Percentiles rank a stretch among this genome's conserved stretches.
Conservation (phyloP, 2,888 invertebrate species). For the Stenodera caucasica region DNA sequence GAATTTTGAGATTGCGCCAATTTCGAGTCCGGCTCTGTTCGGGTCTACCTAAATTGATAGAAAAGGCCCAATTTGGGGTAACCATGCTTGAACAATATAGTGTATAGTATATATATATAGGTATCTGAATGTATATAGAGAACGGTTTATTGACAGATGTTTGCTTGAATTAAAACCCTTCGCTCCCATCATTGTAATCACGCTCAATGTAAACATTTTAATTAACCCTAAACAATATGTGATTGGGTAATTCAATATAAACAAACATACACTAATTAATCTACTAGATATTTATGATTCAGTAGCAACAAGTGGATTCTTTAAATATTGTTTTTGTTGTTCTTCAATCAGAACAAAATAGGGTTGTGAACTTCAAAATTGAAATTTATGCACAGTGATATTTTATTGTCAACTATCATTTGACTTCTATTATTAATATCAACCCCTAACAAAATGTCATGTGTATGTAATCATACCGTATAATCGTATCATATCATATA, state of each 20-base stretch:
- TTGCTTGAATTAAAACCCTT: neutral
- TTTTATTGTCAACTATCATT: conserved; percentile 18
- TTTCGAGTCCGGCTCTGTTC: too few species aligned
- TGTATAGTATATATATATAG: too few species aligned
- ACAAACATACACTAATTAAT: neutral
- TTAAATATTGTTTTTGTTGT: neutral
- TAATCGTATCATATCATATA: conserved; percentile 14
- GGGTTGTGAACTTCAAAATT: neutral
- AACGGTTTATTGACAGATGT: neutral
- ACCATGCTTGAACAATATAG: too few species aligned
- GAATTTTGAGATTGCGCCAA: too few species aligned
- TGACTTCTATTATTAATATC: conserved; percentile 24
- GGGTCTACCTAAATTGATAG: too few species aligned
- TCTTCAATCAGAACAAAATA: neutral
- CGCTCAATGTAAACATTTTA: conserved; percentile 6
- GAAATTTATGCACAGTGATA: conserved; percentile 27
- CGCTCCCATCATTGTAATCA: conserved; percentile 1
- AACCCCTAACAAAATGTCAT: conserved; percentile 27
- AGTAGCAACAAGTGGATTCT: conserved; percentile 4
- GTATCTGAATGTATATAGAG: neutral
- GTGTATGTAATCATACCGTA: conserved; percentile 18
- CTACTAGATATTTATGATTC: too few species aligned
- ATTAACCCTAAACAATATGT: conserved; percentile 8
- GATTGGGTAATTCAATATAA: neutral
- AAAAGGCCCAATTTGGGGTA: too few species aligned